These are phyloP conservation scores for Ooceraea biroi DNA, from an alignment of 1,140 invertebrate species.

Conservation along the genomic window DNA sequence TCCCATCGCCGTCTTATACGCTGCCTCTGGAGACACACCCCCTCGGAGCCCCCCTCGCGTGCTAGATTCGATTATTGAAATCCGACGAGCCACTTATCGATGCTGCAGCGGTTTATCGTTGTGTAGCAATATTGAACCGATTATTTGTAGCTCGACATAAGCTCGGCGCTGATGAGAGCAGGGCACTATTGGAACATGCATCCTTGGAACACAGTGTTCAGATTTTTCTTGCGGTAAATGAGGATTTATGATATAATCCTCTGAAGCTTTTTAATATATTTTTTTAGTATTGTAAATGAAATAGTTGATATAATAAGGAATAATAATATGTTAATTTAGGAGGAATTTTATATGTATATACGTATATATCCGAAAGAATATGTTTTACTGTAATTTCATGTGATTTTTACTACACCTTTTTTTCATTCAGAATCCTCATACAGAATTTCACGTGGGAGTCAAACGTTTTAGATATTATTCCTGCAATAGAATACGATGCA, in stretches of 20 bases:
- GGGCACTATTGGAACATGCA: too few relatives aligned
- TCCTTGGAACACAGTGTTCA: too few relatives aligned
- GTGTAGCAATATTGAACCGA: conserved; percentile 41
- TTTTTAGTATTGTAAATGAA: too few relatives aligned
- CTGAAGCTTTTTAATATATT: too few relatives aligned
- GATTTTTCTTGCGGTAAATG: too few relatives aligned
- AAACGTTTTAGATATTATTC: background rate
- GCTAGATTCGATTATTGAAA: conserved; percentile 14
- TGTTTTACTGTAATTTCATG: background rate
- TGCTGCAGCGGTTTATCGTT: background rate
- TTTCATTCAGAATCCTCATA: background rate
- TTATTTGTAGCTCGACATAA: conserved; percentile 6
- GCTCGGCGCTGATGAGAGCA: too few relatives aligned
- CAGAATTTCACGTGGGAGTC: background rate
- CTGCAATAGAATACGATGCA: background rate
- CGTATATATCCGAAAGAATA: background rate
- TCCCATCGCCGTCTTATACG: conserved; percentile 34
- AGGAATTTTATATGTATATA: background rate
- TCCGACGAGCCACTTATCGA: conserved; percentile 30
- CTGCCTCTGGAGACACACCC: background rate
- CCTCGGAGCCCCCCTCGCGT: conserved; percentile 12
- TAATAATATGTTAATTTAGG: too few relatives aligned
- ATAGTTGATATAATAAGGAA: too few relatives aligned
- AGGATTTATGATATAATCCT: too few relatives aligned
- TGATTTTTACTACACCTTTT: background rate